Evolutionary conservation across 2,888 invertebrate genomes (phyloP), one percentile per base, ranked within the genome.

Genomic region (Rhorus exstirpatorius): DNA sequence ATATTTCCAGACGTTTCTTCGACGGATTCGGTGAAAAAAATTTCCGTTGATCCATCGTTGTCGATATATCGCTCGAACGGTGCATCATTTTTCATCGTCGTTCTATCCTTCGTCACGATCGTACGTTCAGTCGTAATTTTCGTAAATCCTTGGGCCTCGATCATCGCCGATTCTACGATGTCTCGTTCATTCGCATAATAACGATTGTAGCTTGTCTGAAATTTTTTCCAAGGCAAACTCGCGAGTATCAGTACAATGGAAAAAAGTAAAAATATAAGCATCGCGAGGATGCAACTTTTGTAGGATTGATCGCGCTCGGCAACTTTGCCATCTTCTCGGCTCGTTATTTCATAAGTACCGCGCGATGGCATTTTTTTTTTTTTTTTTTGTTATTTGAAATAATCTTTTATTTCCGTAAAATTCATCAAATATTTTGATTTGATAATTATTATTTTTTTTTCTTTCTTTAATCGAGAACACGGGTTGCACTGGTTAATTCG

Each of bases 221-320:
- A 46, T 10, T 49, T 84, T 19, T 61, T 87, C 88, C 85, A 87
- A 1, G 85, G 83, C 70, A 83, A 74, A 67, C 76, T 72, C 0
- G 63, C 79, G 1, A 88, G 12, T 3, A 90, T 86, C 2, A 90
- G 60, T 3, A 89, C 68, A 0, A 87, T 74, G 17, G 86, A 89
- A 7, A 90, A 46, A 3, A 89, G 83, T 41, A 87, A 79, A 41
- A 90, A 87, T 79, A 89, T 84, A 1, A 90, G 44, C 67, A 90
- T 75, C 10, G 87, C 58, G 17, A 80, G 8, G n/a, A 89, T 8
- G 8, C 90, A 89, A 79, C 85, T 88, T 72, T 44, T 86, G 55
- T 83, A 90, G 8, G 89, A 90, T 70, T 88, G 85, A 74, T 90
- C 89, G 6, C 75, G 85, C 61, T 87, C 65, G 2, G 72, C 80